A percentile compares a stretch with the other conserved stretches of the same genome.
Evolutionary conservation across 2,888 invertebrate species (phyloP).

Genomic region (Schrankia costaestrigalis): DNA sequence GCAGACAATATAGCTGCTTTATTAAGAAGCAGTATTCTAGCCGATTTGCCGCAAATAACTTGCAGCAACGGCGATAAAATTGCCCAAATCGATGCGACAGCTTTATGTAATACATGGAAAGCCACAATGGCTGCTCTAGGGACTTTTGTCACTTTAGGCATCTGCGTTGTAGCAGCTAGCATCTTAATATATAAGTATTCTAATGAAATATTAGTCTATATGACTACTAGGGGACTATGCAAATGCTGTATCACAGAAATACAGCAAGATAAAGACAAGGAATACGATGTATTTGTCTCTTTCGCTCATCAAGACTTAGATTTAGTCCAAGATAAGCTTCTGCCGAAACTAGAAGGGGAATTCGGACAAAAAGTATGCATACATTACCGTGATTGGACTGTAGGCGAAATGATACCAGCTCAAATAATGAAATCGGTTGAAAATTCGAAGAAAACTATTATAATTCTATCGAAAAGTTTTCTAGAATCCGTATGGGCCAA

Average conservation of each 20-base stretch:
- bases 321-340: conserved; percentile 83
- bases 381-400: conserved; percentile 87
- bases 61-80: conserved; percentile 19
- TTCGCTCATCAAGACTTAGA: conserved; percentile 88
- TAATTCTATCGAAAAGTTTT: conserved; percentile 35
- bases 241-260: conserved; percentile 20
- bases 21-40: conserved; percentile 9
- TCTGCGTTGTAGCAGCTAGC: conserved; percentile 1
- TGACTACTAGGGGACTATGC: conserved; percentile 20
- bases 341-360: conserved; percentile 82
- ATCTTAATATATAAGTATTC: conserved; percentile 23
- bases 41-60: conserved; percentile 17
- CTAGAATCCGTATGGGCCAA: conserved; percentile 77
- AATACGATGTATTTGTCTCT: conserved; percentile 91
- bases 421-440: conserved; percentile 86
- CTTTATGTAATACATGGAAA: conserved; percentile 30
- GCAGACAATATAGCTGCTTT: conserved; percentile 1
- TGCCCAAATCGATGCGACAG: conserved; percentile 8
- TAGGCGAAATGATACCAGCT: conserved; percentile 86
- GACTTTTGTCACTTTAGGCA: conserved; percentile 11
- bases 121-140: conserved; percentile 18
- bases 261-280: conserved; percentile 27
- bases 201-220: conserved; percentile 24
- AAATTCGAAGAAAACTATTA: conserved; percentile 75
- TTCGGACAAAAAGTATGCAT: conserved; percentile 79